Base-by-base conservation (phyloP, 2,113 vertebrate species). In the Orthochromis malagaraziensis region DNA sequence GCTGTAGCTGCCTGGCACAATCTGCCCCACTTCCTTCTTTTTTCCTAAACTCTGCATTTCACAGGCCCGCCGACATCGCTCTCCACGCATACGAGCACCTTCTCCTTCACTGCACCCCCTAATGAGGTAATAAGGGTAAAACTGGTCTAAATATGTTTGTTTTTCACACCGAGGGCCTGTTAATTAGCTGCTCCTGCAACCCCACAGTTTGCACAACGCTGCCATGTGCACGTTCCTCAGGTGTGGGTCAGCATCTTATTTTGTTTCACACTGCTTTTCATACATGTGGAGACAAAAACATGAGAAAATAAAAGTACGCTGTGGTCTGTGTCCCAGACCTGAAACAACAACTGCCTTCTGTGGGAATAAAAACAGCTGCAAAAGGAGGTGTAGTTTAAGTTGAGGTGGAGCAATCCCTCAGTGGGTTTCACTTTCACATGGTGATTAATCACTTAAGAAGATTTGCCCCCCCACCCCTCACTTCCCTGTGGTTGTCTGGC, bases 391-490 rank as follows among this genome's bases (percentile, higher is more conserved):
- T 3, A 55, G 85, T 4, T 70, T 17, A 84, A 85, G 85, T 81
- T 54, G 85, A 92, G 91, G 83, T 92, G 85, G 85, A 87, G 83
- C 86, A 95, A 85, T 92, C 88, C 88, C 89, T 95, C 80, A 86
- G 89, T 91, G 57, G 92, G 92, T 92, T 84, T 95, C 92, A 91
- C 92, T 96, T 96, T 96, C 94, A 95, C 93, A 96, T 96, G 94
- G 88, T 93, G 95, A 96, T 96, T 95, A 96, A 96, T 95, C 94
- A 93, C 95, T 95, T 96, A 96, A 96, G 95, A 88, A 96, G 95
- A 95, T 94, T 95, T 90, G 19, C 5, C 84, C 90, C 85, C 79
- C 35, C 81, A n/a, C 26, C 19, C 38, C 31, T 5, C 40, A n/a
- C 49, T 26, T 47, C 31, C 33, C 17, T 79, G 35, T 24, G n/a